A percentile compares a stretch with the other conserved stretches of the same genome.
Evolutionary conservation across 2,113 vertebrate genomes (phyloP).

Genomic region (Semnornis frantzii): DNA sequence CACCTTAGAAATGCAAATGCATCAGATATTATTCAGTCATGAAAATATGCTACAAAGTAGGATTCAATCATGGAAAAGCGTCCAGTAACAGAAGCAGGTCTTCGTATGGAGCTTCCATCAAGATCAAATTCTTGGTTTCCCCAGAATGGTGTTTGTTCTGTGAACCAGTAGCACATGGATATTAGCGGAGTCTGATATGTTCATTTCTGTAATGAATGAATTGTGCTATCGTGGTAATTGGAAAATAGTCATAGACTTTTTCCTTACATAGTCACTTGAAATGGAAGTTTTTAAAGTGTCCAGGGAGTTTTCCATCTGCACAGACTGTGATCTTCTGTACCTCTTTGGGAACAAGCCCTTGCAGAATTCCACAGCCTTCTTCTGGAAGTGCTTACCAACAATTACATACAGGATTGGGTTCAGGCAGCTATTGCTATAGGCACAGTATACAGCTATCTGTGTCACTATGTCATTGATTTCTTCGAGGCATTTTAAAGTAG

Average conservation of each 20-base stretch:
- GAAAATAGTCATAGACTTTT: conserved; percentile 13
- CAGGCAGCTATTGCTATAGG: conserved; percentile 91
- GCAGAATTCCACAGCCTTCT: conserved; percentile 86
- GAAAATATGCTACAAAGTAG: not conserved
- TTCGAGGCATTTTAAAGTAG: conserved; percentile 67
- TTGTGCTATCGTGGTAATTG: not conserved
- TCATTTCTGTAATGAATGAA: not conserved
- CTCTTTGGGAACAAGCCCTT: conserved; percentile 31
- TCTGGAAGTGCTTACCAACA: conserved; percentile 93
- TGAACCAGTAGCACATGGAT: not conserved
- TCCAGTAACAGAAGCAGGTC: not conserved
- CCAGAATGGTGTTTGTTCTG: not conserved
- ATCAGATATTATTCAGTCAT: not conserved
- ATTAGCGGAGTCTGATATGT: not conserved
- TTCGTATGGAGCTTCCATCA: not conserved
- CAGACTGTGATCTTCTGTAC: conserved; percentile 3
- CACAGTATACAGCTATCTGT: conserved; percentile 82
- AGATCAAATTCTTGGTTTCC: not conserved
- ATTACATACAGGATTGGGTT: conserved; percentile 94
- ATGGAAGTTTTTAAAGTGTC: conserved; percentile 74
- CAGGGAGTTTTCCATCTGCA: conserved; percentile 58
- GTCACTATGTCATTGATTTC: conserved; percentile 72
- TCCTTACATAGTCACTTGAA: conserved; percentile 54
- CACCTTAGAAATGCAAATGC: not conserved
- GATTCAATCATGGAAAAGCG: not conserved